Base-by-base conservation (phyloP, 1,140 invertebrate species). In the Sinonovacula constricta region DNA sequence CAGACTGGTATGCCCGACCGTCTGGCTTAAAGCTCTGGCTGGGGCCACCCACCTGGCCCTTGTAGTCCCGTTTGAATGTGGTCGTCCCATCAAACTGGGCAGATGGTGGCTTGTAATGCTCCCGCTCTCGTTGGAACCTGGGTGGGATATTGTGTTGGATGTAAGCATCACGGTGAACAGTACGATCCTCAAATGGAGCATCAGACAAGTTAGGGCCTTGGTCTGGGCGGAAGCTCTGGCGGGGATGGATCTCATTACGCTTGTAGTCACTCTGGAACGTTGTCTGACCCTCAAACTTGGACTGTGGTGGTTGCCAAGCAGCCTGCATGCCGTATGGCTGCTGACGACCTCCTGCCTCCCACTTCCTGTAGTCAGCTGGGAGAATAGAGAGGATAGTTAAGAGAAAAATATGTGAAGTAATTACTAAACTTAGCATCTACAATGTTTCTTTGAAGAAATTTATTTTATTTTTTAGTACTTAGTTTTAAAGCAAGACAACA, bases 281-380 rank as follows among this genome's bases (percentile, higher is more conserved):
- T 28, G 85, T 86, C 53, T 87, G 63, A 18, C 90, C 90, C 51
- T 88, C 85, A 83, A 91, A 91, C 34, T 69, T 82, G 33, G 85
- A 79, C 30, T 66, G 79, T 10, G 89, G 88, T 49, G 88, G 86
- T 54, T 75, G 59, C 89, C 89, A 90, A 10, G 75, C 76, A 31
- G 77, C 80, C n/a, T 83, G 74, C 36, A 63, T 79, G 10, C 75
- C 75, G 33, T 85, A 87, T 15, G 81, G 80, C 28, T 82, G 81
- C 22, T 75, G 72, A 26, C 83, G 83, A 30, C 71, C 67, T 15
- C 77, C 77, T 34, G 88, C 60, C 24, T 85, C 84, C 91, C 91
- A 91, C 71, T 89, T 89, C 36, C 83, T 83, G 72, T 90, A 91
- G 79, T 91, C 91, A 83, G 81, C 90, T 91, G 80, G 18, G 83